Percentiles rank a stretch among this genome's conserved stretches.
phyloP scores from a whole-genome alignment of 2,888 invertebrate species.

The Drosophila putrida region DNA sequence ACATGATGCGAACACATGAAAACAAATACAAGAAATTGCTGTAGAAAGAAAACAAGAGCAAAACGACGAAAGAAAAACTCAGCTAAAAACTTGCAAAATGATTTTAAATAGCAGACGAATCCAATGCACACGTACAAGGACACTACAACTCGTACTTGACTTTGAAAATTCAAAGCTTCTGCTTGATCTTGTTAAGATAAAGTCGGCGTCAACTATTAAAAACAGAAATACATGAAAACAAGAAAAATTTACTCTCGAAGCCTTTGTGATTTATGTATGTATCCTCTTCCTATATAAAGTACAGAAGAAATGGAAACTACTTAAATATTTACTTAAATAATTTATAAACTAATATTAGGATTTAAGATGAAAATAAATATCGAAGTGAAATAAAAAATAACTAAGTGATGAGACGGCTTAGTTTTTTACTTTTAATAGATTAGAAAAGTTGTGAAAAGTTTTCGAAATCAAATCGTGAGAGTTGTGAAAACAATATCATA shows the following conservation, averaged over 20 bases:
- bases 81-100: constrained; percentile 70
- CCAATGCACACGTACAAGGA: constrained; percentile 15
- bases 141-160: constrained; percentile 16
- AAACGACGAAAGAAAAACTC: constrained; percentile 19
- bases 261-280: neutral
- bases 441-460: no score
- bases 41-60: constrained; percentile 17
- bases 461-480: no score
- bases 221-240: constrained; percentile 15
- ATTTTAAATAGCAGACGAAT: constrained; percentile 58
- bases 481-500: neutral
- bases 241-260: neutral
- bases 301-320: no score
- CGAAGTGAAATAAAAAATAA: no score
- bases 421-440: no score
- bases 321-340: no score
- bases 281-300: no score
- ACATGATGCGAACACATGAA: constrained; percentile 43
- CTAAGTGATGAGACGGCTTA: no score
- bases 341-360: no score
- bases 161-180: constrained; percentile 11
- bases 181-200: constrained; percentile 69
- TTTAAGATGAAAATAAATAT: no score
- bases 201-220: constrained; percentile 36
- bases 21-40: constrained; percentile 19